Conservation (phyloP, 1,140 invertebrate genomes). For the Saxidomus purpurata region DNA sequence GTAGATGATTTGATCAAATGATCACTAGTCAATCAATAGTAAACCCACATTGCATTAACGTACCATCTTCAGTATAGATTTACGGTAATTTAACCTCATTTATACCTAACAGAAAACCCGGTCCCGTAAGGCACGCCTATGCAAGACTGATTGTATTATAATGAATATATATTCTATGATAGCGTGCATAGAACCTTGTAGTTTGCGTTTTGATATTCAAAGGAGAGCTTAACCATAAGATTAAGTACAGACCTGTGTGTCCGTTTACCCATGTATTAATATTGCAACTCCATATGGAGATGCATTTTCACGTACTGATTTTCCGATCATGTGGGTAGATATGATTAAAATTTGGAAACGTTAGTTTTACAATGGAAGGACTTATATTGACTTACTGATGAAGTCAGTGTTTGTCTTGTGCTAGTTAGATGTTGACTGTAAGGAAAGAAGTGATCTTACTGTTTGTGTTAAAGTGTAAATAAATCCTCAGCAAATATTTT, state of each 20-base stretch:
- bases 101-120: not conserved
- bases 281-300: not conserved
- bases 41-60: not conserved
- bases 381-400: slow-evolving; percentile 12
- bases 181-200: not conserved
- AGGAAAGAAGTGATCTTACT: not conserved
- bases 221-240: not conserved
- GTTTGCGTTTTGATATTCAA: slow-evolving; percentile 4
- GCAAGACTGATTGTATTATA: slow-evolving; percentile 19
- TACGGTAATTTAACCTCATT: not conserved
- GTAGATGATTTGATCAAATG: slow-evolving; percentile 19
- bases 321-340: not conserved
- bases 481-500: slow-evolving; percentile 23
- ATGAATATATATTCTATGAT: slow-evolving; percentile 5
- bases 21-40: slow-evolving; percentile 7
- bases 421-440: not conserved
- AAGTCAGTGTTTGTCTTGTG: not conserved
- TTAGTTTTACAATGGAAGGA: not conserved
- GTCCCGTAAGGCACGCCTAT: slow-evolving; percentile 17
- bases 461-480: slow-evolving; percentile 4
- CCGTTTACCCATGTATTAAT: not conserved
- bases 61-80: not conserved
- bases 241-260: not conserved
- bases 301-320: not conserved
- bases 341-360: not conserved